Conservation (phyloP, 2,888 invertebrate genomes). For the Dyspetes luteomarginatus region DNA sequence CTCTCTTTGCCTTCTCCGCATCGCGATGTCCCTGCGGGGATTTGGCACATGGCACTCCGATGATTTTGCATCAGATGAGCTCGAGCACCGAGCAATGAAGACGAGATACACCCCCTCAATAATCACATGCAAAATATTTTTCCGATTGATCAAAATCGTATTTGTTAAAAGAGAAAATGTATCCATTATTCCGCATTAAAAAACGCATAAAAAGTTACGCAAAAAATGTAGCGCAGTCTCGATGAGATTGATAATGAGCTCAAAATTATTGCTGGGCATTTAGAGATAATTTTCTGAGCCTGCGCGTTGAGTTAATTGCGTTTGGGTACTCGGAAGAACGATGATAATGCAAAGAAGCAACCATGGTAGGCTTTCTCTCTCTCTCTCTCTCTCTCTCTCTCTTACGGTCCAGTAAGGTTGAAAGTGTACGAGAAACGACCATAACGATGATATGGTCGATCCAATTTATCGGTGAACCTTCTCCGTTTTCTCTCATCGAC, state of each 20-base stretch:
- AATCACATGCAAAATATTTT: not conserved
- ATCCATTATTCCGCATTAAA: not conserved
- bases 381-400: not conserved
- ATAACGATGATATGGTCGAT: not conserved
- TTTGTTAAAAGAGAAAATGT: not conserved
- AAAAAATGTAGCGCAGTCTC: not conserved
- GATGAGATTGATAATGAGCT: not conserved
- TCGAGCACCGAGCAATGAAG: slow-evolving; percentile 39
- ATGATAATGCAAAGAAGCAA: slow-evolving; percentile 12
- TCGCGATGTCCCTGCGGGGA: slow-evolving; percentile 56
- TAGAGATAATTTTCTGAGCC: not conserved
- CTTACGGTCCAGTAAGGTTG: not conserved
- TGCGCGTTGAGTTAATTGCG: slow-evolving; percentile 9
- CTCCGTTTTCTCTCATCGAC: not conserved
- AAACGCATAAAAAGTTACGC: not conserved
- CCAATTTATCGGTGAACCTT: slow-evolving; percentile 32
- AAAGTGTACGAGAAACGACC: not conserved
- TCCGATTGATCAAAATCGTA: not conserved
- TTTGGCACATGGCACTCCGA: slow-evolving; percentile 63
- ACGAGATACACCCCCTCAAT: not conserved
- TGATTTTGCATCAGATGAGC: slow-evolving; percentile 55
- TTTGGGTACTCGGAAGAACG: slow-evolving; percentile 1
- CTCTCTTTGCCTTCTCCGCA: slow-evolving; percentile 26
- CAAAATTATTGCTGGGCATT: not conserved
- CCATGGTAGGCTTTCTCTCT: not conserved